phyloP scores from a whole-genome alignment of 2,797 vertebrate genomes.

The Bradypodion ventrale region DNA sequence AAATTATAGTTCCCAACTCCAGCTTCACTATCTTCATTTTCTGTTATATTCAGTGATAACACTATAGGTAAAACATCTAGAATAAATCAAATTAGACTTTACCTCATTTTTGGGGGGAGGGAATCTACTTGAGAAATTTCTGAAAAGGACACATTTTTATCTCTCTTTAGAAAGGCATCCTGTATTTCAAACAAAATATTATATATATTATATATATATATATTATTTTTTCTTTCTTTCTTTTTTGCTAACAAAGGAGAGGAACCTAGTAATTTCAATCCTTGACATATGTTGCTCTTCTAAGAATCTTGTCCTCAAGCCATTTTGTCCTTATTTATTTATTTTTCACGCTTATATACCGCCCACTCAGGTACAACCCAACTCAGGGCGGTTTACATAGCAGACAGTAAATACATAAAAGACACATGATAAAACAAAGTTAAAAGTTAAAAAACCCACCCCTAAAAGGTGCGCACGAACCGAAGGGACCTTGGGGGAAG shows the following conservation, averaged over 20 bases:
- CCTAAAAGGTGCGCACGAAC: too few species aligned
- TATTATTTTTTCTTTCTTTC: too few species aligned
- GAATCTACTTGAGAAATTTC: background rate
- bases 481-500: too few species aligned
- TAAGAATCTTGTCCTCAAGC: rapidly evolving
- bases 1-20: background rate
- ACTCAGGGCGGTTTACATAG: too few species aligned
- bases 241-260: background rate
- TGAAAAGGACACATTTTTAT: background rate
- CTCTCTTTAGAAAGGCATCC: background rate
- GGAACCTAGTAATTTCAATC: background rate
- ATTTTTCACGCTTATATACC: too few species aligned
- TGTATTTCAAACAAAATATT: background rate
- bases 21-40: background rate
- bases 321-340: background rate
- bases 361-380: too few species aligned
- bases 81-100: background rate
- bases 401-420: too few species aligned
- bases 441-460: too few species aligned
- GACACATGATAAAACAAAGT: too few species aligned
- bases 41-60: background rate
- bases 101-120: too few species aligned
- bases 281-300: background rate
- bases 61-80: background rate
- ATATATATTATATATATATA: too few species aligned